Evolutionary conservation across 2,888 invertebrate genomes (phyloP).

Genomic region (Thecophora atra): DNA sequence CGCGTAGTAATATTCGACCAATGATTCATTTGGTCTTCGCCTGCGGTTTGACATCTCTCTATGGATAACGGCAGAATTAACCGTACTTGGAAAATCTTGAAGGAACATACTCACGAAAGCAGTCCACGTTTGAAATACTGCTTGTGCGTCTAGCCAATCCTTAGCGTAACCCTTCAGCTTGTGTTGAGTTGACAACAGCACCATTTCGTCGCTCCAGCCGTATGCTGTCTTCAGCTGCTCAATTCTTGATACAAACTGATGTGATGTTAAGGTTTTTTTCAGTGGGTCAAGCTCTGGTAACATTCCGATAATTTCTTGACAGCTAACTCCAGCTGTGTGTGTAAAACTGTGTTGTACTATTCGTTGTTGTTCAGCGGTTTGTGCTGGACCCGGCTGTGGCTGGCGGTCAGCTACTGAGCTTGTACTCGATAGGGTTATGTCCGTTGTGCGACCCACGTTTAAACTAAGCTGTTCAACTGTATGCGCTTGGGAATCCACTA

Average conservation of each 20-base stretch:
- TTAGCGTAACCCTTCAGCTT: constrained; percentile 1
- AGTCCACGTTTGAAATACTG: not conserved
- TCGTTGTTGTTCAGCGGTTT: not conserved
- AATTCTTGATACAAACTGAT: constrained; percentile 15
- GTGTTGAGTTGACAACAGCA: constrained; percentile 2
- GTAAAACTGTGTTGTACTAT: not conserved
- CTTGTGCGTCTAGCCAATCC: constrained; percentile 5
- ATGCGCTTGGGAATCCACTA: not conserved
- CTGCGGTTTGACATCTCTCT: too few species aligned
- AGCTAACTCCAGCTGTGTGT: not conserved
- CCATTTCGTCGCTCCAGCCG: constrained; percentile 1
- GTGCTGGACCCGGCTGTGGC: not conserved
- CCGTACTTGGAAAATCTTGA: too few species aligned
- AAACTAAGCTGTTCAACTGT: not conserved
- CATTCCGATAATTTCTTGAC: not conserved
- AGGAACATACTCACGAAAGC: too few species aligned
- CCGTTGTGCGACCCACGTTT: not conserved
- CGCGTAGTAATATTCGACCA: too few species aligned
- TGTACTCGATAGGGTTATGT: not conserved
- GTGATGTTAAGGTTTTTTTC: constrained; percentile 13
- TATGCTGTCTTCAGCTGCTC: too few species aligned
- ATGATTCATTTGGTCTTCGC: too few species aligned
- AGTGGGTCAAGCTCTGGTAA: constrained; percentile 21
- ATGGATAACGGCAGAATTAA: too few species aligned
- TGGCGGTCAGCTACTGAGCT: not conserved